Evolutionary conservation across 2,888 invertebrate genomes (phyloP).

Genomic region (Ametastegia equiseti): DNA sequence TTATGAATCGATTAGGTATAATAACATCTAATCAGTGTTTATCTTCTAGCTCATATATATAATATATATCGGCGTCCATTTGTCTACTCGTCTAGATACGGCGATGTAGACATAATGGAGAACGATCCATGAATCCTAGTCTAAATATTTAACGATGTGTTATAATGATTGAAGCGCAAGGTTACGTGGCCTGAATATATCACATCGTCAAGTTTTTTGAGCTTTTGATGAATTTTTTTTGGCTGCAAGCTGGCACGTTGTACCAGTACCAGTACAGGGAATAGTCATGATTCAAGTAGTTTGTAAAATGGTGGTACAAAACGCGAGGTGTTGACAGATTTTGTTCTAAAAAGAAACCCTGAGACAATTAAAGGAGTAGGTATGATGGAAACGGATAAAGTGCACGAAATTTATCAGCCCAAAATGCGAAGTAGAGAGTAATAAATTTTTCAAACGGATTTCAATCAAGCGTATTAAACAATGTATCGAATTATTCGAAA

Average conservation of each 20-base stretch:
- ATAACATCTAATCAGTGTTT: not conserved
- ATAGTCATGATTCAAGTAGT: not conserved
- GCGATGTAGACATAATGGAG: too few relatives aligned
- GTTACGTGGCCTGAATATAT: too few relatives aligned
- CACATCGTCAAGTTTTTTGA: too few relatives aligned
- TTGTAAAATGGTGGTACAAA: not conserved
- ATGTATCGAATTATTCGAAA: not conserved
- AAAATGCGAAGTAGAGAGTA: not conserved
- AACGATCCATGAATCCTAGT: too few relatives aligned
- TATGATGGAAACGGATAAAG: too few relatives aligned
- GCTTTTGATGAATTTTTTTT: too few relatives aligned
- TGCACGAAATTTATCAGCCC: not conserved
- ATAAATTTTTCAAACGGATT: too few relatives aligned
- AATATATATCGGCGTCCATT: not conserved
- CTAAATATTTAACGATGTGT: too few relatives aligned
- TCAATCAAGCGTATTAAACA: not conserved
- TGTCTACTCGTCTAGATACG: not conserved
- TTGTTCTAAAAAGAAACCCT: not conserved
- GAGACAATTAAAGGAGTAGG: not conserved
- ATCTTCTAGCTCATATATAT: not conserved
- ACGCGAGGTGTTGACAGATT: not conserved
- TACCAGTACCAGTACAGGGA: not conserved
- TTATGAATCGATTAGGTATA: not conserved
- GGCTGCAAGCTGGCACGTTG: not conserved
- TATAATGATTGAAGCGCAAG: too few relatives aligned